Base-by-base conservation (phyloP, 1,140 invertebrate species). In the Diabrotica undecimpunctata region DNA sequence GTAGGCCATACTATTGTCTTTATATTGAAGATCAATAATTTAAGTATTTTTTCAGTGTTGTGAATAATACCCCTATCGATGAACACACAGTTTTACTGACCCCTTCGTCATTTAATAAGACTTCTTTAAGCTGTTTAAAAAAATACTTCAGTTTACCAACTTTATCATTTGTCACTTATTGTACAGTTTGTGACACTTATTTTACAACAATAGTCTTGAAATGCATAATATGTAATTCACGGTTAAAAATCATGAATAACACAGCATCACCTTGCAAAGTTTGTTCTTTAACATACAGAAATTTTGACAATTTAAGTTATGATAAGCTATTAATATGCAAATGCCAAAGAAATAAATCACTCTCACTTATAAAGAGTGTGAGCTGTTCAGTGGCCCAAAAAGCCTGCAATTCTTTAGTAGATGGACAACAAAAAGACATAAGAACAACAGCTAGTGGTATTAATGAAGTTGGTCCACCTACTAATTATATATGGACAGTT, bases 361-460 rank as follows among this genome's bases (percentile, higher is more conserved):
- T 79, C 13, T 74, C 76, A 8, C 76, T 74, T 54, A 77, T 77
- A 25, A 70, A 72, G 62, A 79, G 75, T 71, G 72, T 73, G 10
- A 77, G 73, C 61, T 78, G 76, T 67, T 75, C 72, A 13, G 65
- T 75, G 56, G 72, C 69, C 56, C 67, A 74, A 69, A 72, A 74
- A 60, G 70, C 71, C 66, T 71, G 72, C 66, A 69, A 73, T 70
- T 62, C 69, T 53, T 58, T 61, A 25, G 65, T 74, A 54, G 72
- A 75, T 61, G 67, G 80, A 82, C 14, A 78, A 38, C 59, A 70
- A 64, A 75, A 69, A 54, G 74, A 75, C 63, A 70, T 76, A 25
- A 64, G 75, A 58, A 76, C 77, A 51, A 77, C 73, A 10, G 77
- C 75, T 51, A 78, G 75, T 68, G 75, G 76, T 37, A 76, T 77